Evolutionary conservation across 2,797 vertebrate species (phyloP).

Genomic region (Gymnoscopelus microlampas): DNA sequence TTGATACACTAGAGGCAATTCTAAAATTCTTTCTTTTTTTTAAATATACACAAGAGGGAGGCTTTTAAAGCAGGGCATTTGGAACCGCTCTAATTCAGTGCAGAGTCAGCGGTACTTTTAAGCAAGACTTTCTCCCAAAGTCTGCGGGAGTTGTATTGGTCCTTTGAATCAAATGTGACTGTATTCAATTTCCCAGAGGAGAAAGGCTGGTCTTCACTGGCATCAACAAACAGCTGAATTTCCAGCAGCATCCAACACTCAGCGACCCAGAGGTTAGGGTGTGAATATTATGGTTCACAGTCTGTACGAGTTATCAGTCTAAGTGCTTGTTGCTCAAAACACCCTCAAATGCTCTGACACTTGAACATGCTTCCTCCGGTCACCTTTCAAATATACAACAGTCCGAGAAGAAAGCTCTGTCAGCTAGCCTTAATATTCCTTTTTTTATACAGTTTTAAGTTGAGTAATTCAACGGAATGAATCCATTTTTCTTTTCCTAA

Average conservation of each 20-base stretch:
- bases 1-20: constrained; percentile 80
- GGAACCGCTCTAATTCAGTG: constrained; percentile 64
- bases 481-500: constrained; percentile 53
- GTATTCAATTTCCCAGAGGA: constrained; percentile 42
- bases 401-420: constrained; percentile 51
- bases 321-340: constrained; percentile 26
- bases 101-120: constrained; percentile 53
- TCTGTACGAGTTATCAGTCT: constrained; percentile 44
- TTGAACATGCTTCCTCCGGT: constrained; percentile 33
- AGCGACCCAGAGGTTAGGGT: constrained; percentile 35
- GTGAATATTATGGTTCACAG: constrained; percentile 56
- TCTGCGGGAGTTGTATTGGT: constrained; percentile 58
- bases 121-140: constrained; percentile 37
- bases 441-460: constrained; percentile 58
- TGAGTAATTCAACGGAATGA: constrained; percentile 57
- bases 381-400: constrained; percentile 62
- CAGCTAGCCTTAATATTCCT: constrained; percentile 41
- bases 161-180: constrained; percentile 60
- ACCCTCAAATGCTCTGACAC: constrained; percentile 32
- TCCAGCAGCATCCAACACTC: constrained; percentile 27
- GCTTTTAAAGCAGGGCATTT: constrained; percentile 57
- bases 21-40: constrained; percentile 71
- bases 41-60: constrained; percentile 79
- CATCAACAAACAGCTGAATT: constrained; percentile 23
- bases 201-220: constrained; percentile 37